Conservation (phyloP, 1,140 invertebrate genomes). For the Trypoxylus dichotomus region DNA sequence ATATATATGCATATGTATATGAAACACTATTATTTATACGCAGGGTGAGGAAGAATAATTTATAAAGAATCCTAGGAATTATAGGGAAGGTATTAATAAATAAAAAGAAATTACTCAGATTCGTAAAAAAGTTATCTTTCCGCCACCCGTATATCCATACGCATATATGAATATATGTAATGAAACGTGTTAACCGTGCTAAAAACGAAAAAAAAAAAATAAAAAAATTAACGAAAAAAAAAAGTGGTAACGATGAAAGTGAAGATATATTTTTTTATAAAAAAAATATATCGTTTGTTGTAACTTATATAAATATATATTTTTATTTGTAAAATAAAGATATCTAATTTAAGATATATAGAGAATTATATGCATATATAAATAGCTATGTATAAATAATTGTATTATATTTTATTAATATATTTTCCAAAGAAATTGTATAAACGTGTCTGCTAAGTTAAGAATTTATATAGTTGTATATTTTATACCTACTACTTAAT, state of each 20-base stretch:
- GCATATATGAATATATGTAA: neutral
- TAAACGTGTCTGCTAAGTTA: conserved; percentile 40
- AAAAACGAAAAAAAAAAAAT: neutral
- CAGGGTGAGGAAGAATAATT: too few species aligned
- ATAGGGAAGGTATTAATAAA: too few species aligned
- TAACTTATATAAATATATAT: conserved; percentile 37
- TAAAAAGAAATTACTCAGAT: too few species aligned
- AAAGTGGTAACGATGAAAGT: neutral
- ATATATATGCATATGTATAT: too few species aligned
- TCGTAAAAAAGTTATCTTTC: too few species aligned
- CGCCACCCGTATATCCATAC: neutral
- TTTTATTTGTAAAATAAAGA: conserved; percentile 47
- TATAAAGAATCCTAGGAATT: too few species aligned
- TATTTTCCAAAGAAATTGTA: conserved; percentile 50
- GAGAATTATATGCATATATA: conserved; percentile 46
- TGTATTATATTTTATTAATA: conserved; percentile 45
- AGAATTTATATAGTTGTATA: conserved; percentile 40
- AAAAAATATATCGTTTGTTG: conserved; percentile 47
- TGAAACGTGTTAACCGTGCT: neutral
- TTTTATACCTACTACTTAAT: conserved; percentile 45
- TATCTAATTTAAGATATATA: conserved; percentile 31
- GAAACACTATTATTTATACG: too few species aligned
- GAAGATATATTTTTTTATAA: conserved; percentile 42
- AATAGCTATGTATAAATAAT: conserved; percentile 45
- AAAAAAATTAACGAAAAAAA: neutral